These are phyloP conservation scores for Plotosus lineatus DNA, from an alignment of 2,113 vertebrate genomes.

Conservation along the genomic window DNA sequence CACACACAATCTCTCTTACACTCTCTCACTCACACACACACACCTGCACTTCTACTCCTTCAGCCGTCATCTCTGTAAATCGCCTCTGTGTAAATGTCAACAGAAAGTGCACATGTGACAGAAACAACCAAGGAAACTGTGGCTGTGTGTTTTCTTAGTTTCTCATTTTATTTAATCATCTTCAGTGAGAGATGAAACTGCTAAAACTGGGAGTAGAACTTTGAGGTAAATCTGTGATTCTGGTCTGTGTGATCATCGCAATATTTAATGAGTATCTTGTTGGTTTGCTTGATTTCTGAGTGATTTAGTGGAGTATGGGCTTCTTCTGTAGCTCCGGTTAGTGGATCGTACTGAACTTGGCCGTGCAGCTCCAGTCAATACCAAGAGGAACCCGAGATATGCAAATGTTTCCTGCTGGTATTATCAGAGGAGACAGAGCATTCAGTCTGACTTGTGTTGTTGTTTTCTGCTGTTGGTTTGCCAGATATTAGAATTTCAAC, in stretches of 20 bases:
- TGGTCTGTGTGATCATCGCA: not conserved
- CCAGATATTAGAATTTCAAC: not conserved
- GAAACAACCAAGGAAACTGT: not conserved
- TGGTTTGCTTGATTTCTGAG: not conserved
- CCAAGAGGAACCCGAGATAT: conserved; percentile 34
- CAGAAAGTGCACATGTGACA: not conserved
- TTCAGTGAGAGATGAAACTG: not conserved
- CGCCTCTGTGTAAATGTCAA: no score
- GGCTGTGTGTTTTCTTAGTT: not conserved
- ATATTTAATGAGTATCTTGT: not conserved
- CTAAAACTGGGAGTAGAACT: not conserved
- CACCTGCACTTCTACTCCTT: not conserved
- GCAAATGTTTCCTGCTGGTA: conserved; percentile 34
- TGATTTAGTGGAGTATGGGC: not conserved
- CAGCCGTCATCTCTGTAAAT: not conserved
- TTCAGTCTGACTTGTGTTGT: conserved; percentile 1
- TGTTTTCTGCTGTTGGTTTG: not conserved
- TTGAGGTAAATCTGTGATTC: not conserved
- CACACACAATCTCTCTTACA: no score
- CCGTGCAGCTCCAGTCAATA: conserved; percentile 6
- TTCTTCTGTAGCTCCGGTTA: not conserved
- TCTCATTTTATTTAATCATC: not conserved
- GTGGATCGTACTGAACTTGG: conserved; percentile 1
- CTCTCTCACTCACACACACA: no score
- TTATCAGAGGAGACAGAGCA: conserved; percentile 34